Evolutionary conservation across 2,797 vertebrate genomes (phyloP), one percentile per base, ranked within the genome.

Genomic region (Jordanella pulchra): DNA sequence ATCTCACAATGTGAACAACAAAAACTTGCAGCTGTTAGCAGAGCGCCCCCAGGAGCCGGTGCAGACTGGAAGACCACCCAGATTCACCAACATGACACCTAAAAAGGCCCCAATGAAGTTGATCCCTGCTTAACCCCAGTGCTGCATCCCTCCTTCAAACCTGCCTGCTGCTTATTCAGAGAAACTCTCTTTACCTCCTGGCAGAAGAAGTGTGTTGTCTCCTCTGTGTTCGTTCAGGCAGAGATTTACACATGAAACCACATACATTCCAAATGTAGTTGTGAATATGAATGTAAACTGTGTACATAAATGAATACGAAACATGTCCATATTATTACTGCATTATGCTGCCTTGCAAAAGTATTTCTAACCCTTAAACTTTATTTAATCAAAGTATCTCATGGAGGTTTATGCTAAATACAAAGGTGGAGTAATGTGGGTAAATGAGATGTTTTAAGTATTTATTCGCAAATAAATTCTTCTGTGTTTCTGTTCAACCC

Each of bases 241-340:
- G 54, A 79, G 73, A 42, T 65, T 39, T 71, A 70, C 66, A 76
- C 73, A 77, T 28, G 48, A 75, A 58, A 73, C 72, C 25, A 69
- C 42, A 68, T 68, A 83, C 86, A 89, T 91, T 92, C 91, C 86
- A 84, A 86, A 74, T 71, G 17, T 77, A 72, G 75, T 51, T 72
- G 67, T 76, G 72, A 78, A 85, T 76, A 79, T 48, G 72, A 77
- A 3, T 91, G 81, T 87, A 90, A 71, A 86, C 66, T 60, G 66
- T 89, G 88, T 91, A 92, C 39, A 89, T 78, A 77, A 73, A 78
- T 83, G 75, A 71, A 85, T 83, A 75, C 83, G 48, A 80, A 84
- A 74, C 73, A 56, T 86, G 60, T 80, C 81, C 80, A 84, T 78
- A 75, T 72, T 89, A 70, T 76, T 77, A 75, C 56, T 86, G 82